Evolutionary conservation across 2,113 vertebrate species (phyloP).

Genomic region (Bufo bufo): DNA sequence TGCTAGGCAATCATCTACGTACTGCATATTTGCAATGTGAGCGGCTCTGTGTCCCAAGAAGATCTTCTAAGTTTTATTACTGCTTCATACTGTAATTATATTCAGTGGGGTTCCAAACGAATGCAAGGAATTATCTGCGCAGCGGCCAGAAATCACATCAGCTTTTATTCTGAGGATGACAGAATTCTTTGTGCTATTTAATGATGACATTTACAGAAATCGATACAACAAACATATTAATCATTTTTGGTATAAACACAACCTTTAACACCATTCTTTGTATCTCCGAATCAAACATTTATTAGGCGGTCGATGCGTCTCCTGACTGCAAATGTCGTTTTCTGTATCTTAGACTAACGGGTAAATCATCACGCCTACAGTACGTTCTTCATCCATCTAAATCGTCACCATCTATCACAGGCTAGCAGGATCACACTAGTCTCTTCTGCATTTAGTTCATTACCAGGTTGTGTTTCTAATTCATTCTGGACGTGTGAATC

Average conservation of each 20-base stretch:
- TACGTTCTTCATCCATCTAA: conserved; percentile 6
- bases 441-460: conserved; percentile 19
- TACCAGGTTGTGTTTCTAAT: conserved; percentile 15
- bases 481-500: neutral
- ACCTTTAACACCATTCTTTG: conserved; percentile 45
- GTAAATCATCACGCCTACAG: neutral
- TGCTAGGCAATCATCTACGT: neutral
- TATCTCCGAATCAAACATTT: conserved; percentile 42
- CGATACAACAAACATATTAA: conserved; percentile 52
- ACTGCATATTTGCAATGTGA: neutral
- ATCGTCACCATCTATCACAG: conserved; percentile 12
- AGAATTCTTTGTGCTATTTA: conserved; percentile 30
- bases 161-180: conserved; percentile 25
- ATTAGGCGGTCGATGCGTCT: neutral
- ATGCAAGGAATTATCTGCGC: neutral
- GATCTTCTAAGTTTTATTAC: neutral
- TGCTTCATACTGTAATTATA: neutral
- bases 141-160: neutral
- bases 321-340: conserved; percentile 41
- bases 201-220: conserved; percentile 52
- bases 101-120: neutral
- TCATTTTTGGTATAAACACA: conserved; percentile 44
- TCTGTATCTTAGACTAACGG: conserved; percentile 21
- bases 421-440: neutral
- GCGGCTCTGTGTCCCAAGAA: neutral